Evolutionary conservation across 2,888 invertebrate genomes (phyloP).

Genomic region (Antheraea yamamai): DNA sequence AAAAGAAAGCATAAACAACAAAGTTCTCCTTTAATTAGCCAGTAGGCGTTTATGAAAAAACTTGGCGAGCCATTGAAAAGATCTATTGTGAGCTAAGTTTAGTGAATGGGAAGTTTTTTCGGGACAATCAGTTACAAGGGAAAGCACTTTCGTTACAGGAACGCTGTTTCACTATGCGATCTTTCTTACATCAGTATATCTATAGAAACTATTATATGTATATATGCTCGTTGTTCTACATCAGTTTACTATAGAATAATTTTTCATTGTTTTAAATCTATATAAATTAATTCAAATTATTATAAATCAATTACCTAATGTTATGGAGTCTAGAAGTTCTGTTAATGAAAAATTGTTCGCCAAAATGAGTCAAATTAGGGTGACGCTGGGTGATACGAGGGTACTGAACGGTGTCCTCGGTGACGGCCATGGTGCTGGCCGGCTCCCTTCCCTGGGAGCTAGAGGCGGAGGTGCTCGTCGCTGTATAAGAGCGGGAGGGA

Average conservation of each 20-base stretch:
- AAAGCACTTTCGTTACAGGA: constrained; percentile 46
- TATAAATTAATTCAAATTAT: no score
- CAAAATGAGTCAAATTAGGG: no score
- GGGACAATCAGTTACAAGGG: constrained; percentile 39
- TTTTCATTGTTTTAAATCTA: not conserved
- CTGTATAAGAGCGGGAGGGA: no score
- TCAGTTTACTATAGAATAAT: not conserved
- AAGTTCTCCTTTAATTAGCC: constrained; percentile 40
- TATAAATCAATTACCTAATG: no score
- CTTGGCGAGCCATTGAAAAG: constrained; percentile 34
- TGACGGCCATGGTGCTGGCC: no score
- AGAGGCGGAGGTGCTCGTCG: no score
- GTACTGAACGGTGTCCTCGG: no score
- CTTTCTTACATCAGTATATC: not conserved
- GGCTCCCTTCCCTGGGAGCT: no score
- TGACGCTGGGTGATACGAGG: no score
- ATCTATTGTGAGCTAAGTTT: constrained; percentile 37
- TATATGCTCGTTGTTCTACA: not conserved
- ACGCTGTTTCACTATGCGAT: constrained; percentile 20
- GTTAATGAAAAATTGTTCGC: no score
- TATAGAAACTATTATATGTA: not conserved
- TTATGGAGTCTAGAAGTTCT: no score
- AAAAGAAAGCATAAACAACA: constrained; percentile 42
- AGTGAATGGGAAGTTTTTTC: constrained; percentile 42
- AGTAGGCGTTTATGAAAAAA: constrained; percentile 29